Evolutionary conservation across 1,140 invertebrate species (phyloP).

Genomic region (Steinernema khuongi): DNA sequence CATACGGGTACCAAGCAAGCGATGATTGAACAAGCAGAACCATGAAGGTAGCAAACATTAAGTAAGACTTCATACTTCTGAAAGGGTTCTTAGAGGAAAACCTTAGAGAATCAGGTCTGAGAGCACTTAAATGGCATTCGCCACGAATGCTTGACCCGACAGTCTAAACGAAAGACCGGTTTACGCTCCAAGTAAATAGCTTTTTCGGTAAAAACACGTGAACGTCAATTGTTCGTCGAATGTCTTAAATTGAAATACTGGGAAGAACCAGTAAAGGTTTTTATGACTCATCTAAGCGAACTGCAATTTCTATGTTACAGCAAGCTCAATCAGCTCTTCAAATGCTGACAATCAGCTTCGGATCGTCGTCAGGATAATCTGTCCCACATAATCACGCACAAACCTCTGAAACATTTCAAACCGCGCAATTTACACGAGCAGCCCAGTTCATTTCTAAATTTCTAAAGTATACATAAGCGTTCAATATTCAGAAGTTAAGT

Average conservation of each 20-base stretch:
- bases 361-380: too few species aligned
- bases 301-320: too few species aligned
- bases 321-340: too few species aligned
- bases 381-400: too few species aligned
- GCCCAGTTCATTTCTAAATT: too few species aligned
- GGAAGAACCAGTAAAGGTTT: too few species aligned
- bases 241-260: neutral
- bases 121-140: neutral
- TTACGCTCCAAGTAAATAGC: neutral
- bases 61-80: neutral
- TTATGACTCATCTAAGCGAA: too few species aligned
- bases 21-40: neutral
- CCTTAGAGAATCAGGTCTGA: neutral
- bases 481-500: too few species aligned
- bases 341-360: too few species aligned
- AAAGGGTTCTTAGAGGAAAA: neutral
- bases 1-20: neutral
- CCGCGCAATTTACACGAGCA: too few species aligned
- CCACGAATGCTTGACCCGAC: neutral
- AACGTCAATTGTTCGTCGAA: neutral
- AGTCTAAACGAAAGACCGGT: neutral
- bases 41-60: neutral
- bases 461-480: too few species aligned
- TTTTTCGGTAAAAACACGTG: neutral
- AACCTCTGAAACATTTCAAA: too few species aligned